Conservation (phyloP, 2,113 vertebrate species). For the Neotragus moschatus region DNA sequence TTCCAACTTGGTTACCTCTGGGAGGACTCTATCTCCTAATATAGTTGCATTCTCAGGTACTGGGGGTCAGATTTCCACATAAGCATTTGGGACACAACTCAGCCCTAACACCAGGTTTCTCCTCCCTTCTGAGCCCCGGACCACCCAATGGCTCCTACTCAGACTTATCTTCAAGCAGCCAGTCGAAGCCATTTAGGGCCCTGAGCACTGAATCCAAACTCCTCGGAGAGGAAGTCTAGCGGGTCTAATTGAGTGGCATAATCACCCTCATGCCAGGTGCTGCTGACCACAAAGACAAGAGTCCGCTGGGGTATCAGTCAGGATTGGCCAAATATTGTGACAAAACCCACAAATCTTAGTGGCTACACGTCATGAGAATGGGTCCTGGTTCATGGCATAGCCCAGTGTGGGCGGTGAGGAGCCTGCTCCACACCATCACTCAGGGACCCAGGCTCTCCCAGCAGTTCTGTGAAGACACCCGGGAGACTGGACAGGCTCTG, state of each 20-base stretch:
- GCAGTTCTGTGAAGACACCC: background rate
- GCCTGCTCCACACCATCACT: background rate
- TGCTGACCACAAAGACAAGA: background rate
- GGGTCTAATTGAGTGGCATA: background rate
- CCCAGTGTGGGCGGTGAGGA: background rate
- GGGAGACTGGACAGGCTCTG: background rate
- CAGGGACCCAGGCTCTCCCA: background rate
- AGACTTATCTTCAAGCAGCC: too few species aligned
- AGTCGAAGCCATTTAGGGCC: background rate
- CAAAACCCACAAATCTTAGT: background rate
- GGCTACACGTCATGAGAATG: background rate
- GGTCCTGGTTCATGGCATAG: too few species aligned
- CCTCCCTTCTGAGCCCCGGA: background rate
- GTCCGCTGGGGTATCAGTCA: fast-evolving
- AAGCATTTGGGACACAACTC: background rate
- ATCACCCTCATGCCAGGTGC: background rate
- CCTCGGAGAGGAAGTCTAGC: fast-evolving
- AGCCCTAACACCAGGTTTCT: background rate
- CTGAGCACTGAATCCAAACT: background rate
- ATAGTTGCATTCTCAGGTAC: background rate
- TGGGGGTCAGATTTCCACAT: background rate
- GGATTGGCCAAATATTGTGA: background rate
- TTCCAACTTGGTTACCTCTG: background rate
- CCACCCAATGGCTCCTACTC: background rate
- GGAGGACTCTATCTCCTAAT: background rate